Evolutionary conservation across 37 sponge, comb jelly and placozoan species (phyloP).

Genomic region (Cliona cf. orientalis): DNA sequence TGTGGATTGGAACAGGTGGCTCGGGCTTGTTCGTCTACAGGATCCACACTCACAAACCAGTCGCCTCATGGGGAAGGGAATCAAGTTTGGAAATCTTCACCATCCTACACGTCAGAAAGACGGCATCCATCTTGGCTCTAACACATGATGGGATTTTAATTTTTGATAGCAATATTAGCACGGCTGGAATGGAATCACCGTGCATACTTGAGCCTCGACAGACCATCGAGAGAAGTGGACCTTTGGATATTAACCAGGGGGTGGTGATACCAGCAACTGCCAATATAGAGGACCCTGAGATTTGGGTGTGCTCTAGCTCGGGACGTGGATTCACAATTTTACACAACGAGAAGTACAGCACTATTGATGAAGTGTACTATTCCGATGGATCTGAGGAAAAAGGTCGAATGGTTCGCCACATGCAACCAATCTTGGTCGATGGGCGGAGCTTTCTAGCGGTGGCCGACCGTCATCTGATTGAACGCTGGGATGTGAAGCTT

Average conservation of each 20-base stretch:
- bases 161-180: constrained; percentile 3
- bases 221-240: not conserved
- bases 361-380: constrained; percentile 4
- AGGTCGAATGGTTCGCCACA: constrained; percentile 21
- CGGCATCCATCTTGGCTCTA: constrained; percentile 19
- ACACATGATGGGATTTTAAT: constrained; percentile 22
- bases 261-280: constrained; percentile 14
- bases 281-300: not conserved
- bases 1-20: constrained; percentile 54
- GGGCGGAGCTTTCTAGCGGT: constrained; percentile 11
- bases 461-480: constrained; percentile 26
- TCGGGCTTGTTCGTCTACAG: constrained; percentile 37
- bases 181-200: not conserved
- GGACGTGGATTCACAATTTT: constrained; percentile 17
- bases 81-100: constrained; percentile 12
- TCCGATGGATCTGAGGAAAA: too few relatives aligned
- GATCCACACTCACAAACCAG: not conserved
- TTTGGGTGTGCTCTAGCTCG: constrained; percentile 35
- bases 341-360: not conserved
- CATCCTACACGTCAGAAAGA: constrained; percentile 1
- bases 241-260: constrained; percentile 20
- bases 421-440: not conserved
- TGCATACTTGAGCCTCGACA: not conserved
- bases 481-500: constrained; percentile 12
- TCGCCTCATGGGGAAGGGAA: constrained; percentile 21